Conservation (phyloP, 2,888 invertebrate species). For the Archaeoteleia sp. region DNA sequence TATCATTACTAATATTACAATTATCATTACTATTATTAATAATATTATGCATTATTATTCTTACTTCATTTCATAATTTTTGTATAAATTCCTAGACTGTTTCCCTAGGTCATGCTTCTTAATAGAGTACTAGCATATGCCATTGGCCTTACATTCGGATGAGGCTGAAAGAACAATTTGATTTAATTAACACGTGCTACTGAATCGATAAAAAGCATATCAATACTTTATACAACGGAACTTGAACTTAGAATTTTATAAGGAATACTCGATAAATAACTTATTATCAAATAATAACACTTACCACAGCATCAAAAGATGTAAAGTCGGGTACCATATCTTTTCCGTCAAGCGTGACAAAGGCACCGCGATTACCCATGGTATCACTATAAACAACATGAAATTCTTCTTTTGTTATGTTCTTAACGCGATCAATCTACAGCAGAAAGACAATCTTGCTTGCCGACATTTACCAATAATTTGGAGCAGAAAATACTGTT, state of each 20-base stretch:
- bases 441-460: not conserved
- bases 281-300: slow-evolving; percentile 74
- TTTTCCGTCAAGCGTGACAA: slow-evolving; percentile 94
- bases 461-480: slow-evolving; percentile 91
- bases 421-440: no score
- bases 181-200: no score
- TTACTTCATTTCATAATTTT: no score
- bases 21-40: no score
- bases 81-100: slow-evolving; percentile 57
- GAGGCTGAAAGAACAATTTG: slow-evolving; percentile 87
- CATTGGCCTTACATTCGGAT: slow-evolving; percentile 98
- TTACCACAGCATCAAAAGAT: slow-evolving; percentile 95
- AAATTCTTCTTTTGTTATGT: not conserved
- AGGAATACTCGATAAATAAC: no score
- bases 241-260: no score
- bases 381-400: slow-evolving; percentile 85
- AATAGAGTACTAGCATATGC: slow-evolving; percentile 93
- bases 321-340: slow-evolving; percentile 93
- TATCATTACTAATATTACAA: no score
- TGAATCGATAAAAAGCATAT: no score
- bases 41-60: no score
- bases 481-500: slow-evolving; percentile 99
- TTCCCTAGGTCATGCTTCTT: slow-evolving; percentile 83
- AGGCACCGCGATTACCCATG: slow-evolving; percentile 99
- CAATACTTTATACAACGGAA: slow-evolving; percentile 25